These are phyloP conservation scores for Seladonia tumulorum DNA, from an alignment of 2,888 invertebrate species.

Conservation along the genomic window DNA sequence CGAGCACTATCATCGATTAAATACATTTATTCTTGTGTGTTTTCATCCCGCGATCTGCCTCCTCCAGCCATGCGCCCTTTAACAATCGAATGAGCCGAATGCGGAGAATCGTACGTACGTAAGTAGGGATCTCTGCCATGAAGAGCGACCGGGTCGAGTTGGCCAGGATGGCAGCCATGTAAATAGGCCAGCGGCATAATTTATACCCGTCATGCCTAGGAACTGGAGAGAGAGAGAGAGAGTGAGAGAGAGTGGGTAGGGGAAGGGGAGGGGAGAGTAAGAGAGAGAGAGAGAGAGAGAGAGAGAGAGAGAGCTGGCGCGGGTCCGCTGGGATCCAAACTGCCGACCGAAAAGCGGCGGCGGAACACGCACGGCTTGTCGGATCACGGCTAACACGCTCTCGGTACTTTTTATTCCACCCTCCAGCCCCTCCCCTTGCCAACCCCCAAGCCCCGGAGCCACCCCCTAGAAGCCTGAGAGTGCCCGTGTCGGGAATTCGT, in stretches of 20 bases:
- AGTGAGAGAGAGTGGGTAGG: neutral
- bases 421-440: neutral
- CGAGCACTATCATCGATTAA: neutral
- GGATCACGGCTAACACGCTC: conserved; percentile 56
- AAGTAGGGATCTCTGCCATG: conserved; percentile 70
- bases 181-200: conserved; percentile 82
- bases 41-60: neutral
- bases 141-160: conserved; percentile 68
- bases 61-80: conserved; percentile 7
- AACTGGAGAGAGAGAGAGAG: conserved; percentile 47
- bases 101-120: conserved; percentile 65
- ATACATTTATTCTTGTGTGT: conserved; percentile 16
- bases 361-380: conserved; percentile 67
- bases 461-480: neutral
- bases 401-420: conserved; percentile 44
- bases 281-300: conserved; percentile 2
- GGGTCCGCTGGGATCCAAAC: conserved; percentile 71
- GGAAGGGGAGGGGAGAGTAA: neutral
- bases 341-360: conserved; percentile 67
- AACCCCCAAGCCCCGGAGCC: neutral
- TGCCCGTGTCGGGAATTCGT: conserved; percentile 36
- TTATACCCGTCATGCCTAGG: conserved; percentile 78
- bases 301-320: conserved; percentile 44
- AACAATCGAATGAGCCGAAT: conserved; percentile 70
- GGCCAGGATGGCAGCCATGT: conserved; percentile 75